Base-by-base conservation (phyloP, 1,140 invertebrate species). In the Cyclargus thomasi region DNA sequence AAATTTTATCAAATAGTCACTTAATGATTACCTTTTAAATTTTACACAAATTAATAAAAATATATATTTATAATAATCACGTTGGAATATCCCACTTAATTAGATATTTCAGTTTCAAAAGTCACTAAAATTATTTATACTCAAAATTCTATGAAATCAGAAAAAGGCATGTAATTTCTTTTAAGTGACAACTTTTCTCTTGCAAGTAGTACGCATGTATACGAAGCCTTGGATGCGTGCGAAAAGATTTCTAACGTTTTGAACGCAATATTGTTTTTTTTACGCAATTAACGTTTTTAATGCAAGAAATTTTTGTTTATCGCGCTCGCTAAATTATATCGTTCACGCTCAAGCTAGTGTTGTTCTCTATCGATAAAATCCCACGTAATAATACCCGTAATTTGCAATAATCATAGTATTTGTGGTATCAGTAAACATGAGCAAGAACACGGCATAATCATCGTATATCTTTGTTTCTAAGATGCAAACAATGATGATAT, bases 191-290 rank as follows among this genome's bases (percentile, higher is more conserved):
- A 47, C n/a, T n/a, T n/a, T 47, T 47, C 4, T 47, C 39, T 11
- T 47, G 39, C 39, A 47, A 47, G 39, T 47, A 14, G 39, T 4
- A 47, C 39, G 2, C 11, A 11, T 47, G 39, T 47, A 47, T 47
- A 3, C 29, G 29, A 47, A 47, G 39, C 39, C 39, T 47, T 47
- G 39, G 79, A 88, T 87, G 85, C 85, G 85, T 86, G 82, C 74
- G 76, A 73, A 77, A 76, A 79, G 81, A 83, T 87, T 89, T 87
- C 82, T 85, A 87, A 85, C 80, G 71, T 88, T 87, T 86, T 87
- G 83, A 75, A 78, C 74, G 68, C 74, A 81, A 71, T 78, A 81
- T 76, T 82, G 85, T 81, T 77, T 79, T 82, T 86, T 80, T 75
- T 57, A 55, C 53, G 64, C 64, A 59, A 59, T 59, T 59, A 59